Base-by-base conservation (phyloP, 2,113 vertebrate genomes). In the Daboia siamensis region DNA sequence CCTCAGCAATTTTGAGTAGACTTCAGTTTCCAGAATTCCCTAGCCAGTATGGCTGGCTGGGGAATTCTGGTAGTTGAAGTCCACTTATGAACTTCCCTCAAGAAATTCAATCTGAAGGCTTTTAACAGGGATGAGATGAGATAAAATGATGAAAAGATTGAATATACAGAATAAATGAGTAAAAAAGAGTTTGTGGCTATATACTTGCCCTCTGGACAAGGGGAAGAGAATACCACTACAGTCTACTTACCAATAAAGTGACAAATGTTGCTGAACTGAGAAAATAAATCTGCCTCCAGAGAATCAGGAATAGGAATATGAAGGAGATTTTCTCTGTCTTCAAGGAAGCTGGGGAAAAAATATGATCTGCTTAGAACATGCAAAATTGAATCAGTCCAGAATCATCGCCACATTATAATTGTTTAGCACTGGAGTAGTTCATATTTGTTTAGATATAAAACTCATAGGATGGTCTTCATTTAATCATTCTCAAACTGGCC, bases 181-280 rank as follows among this genome's bases (percentile, higher is more conserved):
- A 44, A 80, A 80, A 80, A 44, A 44, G 33, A 80, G 33, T 80
- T 80, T 10, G 17, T 1, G 86, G 3, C 6, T 80, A 46, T 51
- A 80, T 84, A 88, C 89, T 86, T 94, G 92, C 91, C 88, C 46
- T 64, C 44, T 91, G 8, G 90, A 46, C n/a, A 0, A 8, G 12
- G 12, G 20, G 1, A 80, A 24, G 3, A 52, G 17, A 86, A 56
- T 86, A 89, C 1, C 10, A 39, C 3, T 48, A 52, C 20, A 11
- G 56, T 24, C 84, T 56, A 94, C 98, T 98, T 96, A 99, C 99
- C 98, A 26, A 99, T 98, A 93, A 99, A 98, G 92, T 95, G 95
- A 93, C 97, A 98, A 56, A 98, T 94, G 26, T 86, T 95, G 74
- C 97, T 80, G 48, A 99, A 97, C 57, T 88, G 96, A 44, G 97